Evolutionary conservation across 2,888 invertebrate species (phyloP), one percentile per base, ranked within the genome.

Genomic region (Polydrusus tereticollis): DNA sequence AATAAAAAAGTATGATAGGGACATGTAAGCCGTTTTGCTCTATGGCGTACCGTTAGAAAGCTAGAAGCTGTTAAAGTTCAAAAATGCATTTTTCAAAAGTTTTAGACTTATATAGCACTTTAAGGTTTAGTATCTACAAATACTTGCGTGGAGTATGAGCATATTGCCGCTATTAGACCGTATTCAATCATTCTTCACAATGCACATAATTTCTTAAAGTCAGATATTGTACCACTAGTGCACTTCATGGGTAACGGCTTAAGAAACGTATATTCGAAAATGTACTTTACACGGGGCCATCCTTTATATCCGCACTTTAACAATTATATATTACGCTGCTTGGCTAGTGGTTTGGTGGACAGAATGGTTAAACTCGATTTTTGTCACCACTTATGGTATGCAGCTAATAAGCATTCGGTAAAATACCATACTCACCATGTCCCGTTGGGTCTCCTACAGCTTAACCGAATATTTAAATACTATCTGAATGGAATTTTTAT

Each of bases 121-220:
- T n/a, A n/a, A n/a, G n/a, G n/a, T n/a, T 60, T 60, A 14, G 16
- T 23, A 10, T 4, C 60, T 4, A 26, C n/a, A 3, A n/a, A 38
- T 14, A 10, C 45, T 23, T 60, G 60, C 16, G n/a, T 8, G 18
- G 21, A 23, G 7, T n/a, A 33, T n/a, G 36, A 50, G 1, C 21
- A 64, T 33, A 33, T 64, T 26, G 64, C 64, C 5, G 50, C 64
- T 20, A 64, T 64, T 4, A 64, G 36, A 45, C 64, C 64, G 2
- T 12, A 20, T 12, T 0, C 18, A 10, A 14, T 45, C 0, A 45
- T 64, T 36, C 20, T 38, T 29, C 52, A 64, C 14, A 45, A 60
- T 12, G 23, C 60, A 1, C 21, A 26, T 16, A 12, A 26, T 21
- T 60, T 60, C 16, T 23, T 60, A 29, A 26, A 20, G 6, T 2